Conservation (phyloP, 2,113 vertebrate genomes). For the Capra hircus region DNA sequence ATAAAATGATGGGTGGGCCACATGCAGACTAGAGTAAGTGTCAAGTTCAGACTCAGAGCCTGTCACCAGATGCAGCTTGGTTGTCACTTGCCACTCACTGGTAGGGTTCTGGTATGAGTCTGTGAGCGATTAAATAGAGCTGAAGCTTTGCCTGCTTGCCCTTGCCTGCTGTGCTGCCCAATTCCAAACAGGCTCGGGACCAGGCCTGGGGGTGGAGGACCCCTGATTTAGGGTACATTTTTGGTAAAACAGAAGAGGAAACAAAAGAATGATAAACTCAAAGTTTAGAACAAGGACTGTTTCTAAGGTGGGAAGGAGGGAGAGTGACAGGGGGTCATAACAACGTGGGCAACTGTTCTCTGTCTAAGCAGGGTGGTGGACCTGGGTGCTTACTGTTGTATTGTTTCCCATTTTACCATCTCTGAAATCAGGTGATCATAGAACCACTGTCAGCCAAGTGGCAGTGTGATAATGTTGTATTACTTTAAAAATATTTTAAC, state of each 20-base stretch:
- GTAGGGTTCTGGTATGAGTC: background rate
- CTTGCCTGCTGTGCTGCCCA: background rate
- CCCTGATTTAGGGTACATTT: background rate
- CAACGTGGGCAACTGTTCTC: background rate
- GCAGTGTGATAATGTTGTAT: background rate
- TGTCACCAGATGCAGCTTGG: background rate
- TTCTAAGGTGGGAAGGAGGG: background rate
- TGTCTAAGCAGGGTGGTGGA: background rate
- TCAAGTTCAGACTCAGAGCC: background rate
- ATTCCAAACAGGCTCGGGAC: background rate
- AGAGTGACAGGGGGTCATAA: background rate
- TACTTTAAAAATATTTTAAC: background rate
- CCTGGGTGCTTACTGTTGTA: background rate
- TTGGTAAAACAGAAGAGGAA: background rate
- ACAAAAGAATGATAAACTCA: background rate
- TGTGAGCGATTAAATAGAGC: background rate
- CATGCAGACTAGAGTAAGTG: background rate
- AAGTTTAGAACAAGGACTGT: background rate
- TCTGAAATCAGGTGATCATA: background rate
- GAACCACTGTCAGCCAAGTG: background rate
- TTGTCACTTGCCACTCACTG: background rate
- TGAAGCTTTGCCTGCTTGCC: background rate
- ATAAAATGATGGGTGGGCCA: background rate
- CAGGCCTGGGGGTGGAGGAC: background rate
- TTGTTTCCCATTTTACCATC: background rate